Conservation (phyloP, 2,797 vertebrate species). For the Cuculus canorus region DNA sequence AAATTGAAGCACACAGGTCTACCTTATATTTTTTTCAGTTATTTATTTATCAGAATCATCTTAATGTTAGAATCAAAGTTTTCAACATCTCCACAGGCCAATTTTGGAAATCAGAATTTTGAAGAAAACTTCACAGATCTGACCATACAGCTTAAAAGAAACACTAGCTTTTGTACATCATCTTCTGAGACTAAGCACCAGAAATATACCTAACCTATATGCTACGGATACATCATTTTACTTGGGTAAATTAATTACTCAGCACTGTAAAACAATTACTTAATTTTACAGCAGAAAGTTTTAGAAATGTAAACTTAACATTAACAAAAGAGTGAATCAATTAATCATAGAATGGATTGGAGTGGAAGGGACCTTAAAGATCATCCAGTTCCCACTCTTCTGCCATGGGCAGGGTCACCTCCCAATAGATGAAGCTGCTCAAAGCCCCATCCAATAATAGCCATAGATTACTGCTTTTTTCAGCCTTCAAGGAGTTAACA, state of each 20-base stretch:
- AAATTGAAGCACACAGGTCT: neutral
- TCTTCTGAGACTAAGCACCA: neutral
- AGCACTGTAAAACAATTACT: neutral
- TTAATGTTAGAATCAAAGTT: neutral
- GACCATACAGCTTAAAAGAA: neutral
- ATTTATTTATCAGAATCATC: neutral
- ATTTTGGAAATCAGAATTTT: neutral
- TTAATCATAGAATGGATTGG: neutral
- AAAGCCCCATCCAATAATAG: too few relatives aligned
- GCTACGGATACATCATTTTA: neutral
- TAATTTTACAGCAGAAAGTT: neutral
- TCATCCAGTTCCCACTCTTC: too few relatives aligned
- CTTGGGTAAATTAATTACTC: neutral
- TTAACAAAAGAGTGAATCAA: neutral
- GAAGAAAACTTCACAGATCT: neutral
- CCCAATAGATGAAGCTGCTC: too few relatives aligned
- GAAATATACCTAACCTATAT: neutral
- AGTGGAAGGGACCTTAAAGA: too few relatives aligned
- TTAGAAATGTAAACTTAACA: neutral
- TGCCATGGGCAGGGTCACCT: too few relatives aligned
- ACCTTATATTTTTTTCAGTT: neutral
- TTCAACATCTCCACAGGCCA: neutral
- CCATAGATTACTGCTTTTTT: neutral
- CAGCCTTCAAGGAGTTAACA: neutral
- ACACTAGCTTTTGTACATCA: neutral